These are phyloP conservation scores for Noctua fimbriata DNA, from an alignment of 2,888 invertebrate species.

Conservation along the genomic window DNA sequence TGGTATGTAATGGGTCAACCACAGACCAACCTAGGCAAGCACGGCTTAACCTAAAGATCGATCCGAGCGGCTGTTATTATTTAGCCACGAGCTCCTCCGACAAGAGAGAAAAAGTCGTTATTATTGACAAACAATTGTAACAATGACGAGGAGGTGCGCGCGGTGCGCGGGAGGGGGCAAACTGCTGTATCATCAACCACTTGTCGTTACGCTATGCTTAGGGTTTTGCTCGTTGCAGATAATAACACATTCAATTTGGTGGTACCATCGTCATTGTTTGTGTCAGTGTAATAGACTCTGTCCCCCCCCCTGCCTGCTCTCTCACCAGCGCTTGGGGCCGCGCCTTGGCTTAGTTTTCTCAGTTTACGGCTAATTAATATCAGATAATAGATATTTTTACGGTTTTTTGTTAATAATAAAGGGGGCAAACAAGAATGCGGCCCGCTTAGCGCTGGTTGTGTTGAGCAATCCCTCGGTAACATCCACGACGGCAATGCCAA, in stretches of 20 bases:
- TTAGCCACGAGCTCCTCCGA: no score
- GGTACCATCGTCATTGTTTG: constrained; percentile 16
- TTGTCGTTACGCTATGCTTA: background rate
- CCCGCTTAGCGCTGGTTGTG: background rate
- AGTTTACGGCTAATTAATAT: constrained; percentile 36
- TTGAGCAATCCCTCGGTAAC: background rate
- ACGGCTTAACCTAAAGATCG: no score
- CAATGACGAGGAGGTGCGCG: background rate
- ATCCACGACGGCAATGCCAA: background rate
- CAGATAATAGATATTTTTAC: constrained; percentile 1
- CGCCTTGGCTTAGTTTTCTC: constrained; percentile 48
- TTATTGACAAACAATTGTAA: constrained; percentile 3
- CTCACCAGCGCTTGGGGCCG: background rate
- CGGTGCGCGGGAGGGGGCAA: background rate
- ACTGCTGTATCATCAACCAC: background rate
- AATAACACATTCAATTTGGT: background rate
- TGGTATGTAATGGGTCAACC: no score
- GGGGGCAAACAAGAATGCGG: background rate
- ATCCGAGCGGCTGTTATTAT: no score
- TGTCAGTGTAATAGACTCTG: constrained; percentile 7
- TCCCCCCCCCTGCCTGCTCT: background rate
- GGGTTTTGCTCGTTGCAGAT: constrained; percentile 3
- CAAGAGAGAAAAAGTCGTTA: constrained; percentile 1
- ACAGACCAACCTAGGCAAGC: no score
- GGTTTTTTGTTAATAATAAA: constrained; percentile 1